phyloP scores from a whole-genome alignment of 2,797 vertebrate genomes.

The Denticeps clupeoides region DNA sequence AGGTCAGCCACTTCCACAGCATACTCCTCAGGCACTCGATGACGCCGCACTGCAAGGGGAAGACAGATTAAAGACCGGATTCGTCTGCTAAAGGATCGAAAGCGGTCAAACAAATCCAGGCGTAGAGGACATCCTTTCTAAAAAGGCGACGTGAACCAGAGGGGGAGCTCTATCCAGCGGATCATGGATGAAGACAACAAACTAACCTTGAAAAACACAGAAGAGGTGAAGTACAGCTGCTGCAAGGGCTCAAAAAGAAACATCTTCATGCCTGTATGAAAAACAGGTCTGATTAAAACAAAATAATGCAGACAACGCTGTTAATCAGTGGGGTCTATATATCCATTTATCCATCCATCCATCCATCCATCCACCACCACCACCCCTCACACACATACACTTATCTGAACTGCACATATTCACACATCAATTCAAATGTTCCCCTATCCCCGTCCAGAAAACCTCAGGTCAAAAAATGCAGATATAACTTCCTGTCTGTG shows the following conservation, averaged over 20 bases:
- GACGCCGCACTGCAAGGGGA: conserved; percentile 67
- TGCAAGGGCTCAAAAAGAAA: conserved; percentile 71
- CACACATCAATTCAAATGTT: no score
- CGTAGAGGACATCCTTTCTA: no score
- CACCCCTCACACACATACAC: no score
- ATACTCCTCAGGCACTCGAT: conserved; percentile 77
- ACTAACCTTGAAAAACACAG: conserved; percentile 83
- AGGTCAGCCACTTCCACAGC: conserved; percentile 81
- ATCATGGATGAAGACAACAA: not conserved
- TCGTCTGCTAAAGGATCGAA: not conserved
- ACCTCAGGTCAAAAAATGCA: no score
- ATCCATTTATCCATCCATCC: not conserved
- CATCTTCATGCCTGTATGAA: conserved; percentile 58
- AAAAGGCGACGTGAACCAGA: not conserved
- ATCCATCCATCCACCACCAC: no score
- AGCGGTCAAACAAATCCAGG: not conserved
- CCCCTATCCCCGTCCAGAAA: no score
- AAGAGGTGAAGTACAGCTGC: conserved; percentile 83
- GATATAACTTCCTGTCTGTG: no score
- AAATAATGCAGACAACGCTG: not conserved
- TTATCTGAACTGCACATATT: no score
- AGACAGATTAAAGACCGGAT: not conserved
- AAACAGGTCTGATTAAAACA: not conserved
- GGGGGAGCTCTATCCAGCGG: not conserved
- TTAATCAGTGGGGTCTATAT: not conserved